Conservation (phyloP, 2,113 vertebrate genomes). For the Zingel zingel region DNA sequence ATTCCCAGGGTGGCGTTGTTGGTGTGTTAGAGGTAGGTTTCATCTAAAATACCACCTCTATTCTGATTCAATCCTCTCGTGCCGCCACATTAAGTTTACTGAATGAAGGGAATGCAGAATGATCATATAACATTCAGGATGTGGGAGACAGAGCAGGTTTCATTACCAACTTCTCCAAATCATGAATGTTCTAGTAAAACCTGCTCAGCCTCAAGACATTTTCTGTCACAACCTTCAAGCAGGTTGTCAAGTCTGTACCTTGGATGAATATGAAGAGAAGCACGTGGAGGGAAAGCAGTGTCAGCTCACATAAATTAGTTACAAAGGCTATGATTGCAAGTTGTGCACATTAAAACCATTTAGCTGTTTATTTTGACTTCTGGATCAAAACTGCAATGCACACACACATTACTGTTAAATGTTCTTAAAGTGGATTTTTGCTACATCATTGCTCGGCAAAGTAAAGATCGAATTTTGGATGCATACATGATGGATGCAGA, state of each 20-base stretch:
- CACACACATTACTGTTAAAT: not conserved
- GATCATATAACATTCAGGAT: not conserved
- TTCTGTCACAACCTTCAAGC: not conserved
- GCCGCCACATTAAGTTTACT: too few species aligned
- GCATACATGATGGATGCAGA: not conserved
- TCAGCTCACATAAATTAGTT: not conserved
- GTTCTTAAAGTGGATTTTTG: not conserved
- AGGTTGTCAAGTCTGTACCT: slow-evolving; percentile 2
- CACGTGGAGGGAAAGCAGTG: not conserved
- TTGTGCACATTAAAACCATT: slow-evolving; percentile 6
- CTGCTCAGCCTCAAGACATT: not conserved
- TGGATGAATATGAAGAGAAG: not conserved
- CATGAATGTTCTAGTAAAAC: not conserved
- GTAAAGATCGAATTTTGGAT: not conserved
- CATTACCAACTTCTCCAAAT: not conserved
- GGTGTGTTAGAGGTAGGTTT: too few species aligned
- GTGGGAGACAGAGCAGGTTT: not conserved
- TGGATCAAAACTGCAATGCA: not conserved
- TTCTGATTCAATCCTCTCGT: too few species aligned
- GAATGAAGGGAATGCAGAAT: not conserved
- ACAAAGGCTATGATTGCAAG: slow-evolving; percentile 11
- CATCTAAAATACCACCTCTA: too few species aligned
- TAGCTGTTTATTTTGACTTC: slow-evolving; percentile 13
- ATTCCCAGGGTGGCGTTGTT: too few species aligned
- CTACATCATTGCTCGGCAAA: not conserved